These are phyloP conservation scores for Clivina fossor DNA, from an alignment of 2,888 invertebrate genomes.

Conservation along the genomic window DNA sequence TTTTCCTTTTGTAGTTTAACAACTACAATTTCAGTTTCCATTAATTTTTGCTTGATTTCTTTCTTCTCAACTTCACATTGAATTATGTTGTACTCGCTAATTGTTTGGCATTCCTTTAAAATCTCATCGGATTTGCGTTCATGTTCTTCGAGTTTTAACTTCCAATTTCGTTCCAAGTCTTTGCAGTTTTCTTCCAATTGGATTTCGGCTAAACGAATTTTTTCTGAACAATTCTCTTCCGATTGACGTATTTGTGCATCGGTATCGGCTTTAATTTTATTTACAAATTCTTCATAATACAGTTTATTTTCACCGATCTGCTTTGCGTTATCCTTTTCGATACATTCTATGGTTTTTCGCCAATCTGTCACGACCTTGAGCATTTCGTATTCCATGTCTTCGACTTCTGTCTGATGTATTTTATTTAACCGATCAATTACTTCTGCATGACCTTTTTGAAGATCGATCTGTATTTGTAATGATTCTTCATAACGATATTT, in stretches of 20 bases:
- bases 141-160: slow-evolving; percentile 52
- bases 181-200: slow-evolving; percentile 54
- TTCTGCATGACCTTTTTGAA: slow-evolving; percentile 35
- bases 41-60: slow-evolving; percentile 57
- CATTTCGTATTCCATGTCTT: slow-evolving; percentile 48
- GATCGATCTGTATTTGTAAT: slow-evolving; percentile 27
- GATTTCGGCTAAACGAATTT: slow-evolving; percentile 49
- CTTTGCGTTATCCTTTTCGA: slow-evolving; percentile 46
- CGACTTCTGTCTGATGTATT: slow-evolving; percentile 45
- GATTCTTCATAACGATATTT: slow-evolving; percentile 40
- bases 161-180: slow-evolving; percentile 53
- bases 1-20: slow-evolving; percentile 46
- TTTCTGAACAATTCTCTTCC: slow-evolving; percentile 50
- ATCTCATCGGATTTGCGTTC: slow-evolving; percentile 54
- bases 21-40: slow-evolving; percentile 54
- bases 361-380: slow-evolving; percentile 46
- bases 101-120: slow-evolving; percentile 58
- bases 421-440: slow-evolving; percentile 44
- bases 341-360: slow-evolving; percentile 38
- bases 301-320: slow-evolving; percentile 46
- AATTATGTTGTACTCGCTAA: slow-evolving; percentile 58
- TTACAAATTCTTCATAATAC: slow-evolving; percentile 7
- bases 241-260: slow-evolving; percentile 50
- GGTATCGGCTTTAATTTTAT: slow-evolving; percentile 17
- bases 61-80: slow-evolving; percentile 59